Base-by-base conservation (phyloP, 64 coral and sea anemone genomes). In the Hydrozoanthus tunicans region DNA sequence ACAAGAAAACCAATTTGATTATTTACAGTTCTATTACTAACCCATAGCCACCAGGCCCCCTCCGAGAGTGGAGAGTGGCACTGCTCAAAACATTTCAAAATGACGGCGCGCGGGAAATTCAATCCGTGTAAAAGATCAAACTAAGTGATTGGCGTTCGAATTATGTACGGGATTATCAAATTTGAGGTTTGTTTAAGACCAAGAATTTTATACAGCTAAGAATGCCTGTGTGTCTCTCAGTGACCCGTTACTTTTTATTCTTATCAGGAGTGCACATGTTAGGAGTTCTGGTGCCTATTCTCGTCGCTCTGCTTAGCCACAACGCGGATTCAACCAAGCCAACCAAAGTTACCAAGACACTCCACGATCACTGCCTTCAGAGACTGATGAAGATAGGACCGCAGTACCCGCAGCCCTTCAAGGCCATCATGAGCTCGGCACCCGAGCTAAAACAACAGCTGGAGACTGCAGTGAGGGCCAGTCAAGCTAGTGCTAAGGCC, bases 351-450 rank as follows among this genome's bases (percentile, higher is more conserved):
- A 86, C 90, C 52, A 95, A 93, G 65, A 89, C 59, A 3, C 92
- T 95, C 9, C 94, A 99, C 70, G 97, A 99, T 56, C 79, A 93
- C 74, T 89, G 86, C 8, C 80, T 99, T 27, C 97, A 99, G 72
- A 95, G 92, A 88, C 94, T 99, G 1, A 93, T 99, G 91, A 99
- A 91, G 79, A 92, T 99, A 56, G 97, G 94, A 4, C 97, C 97
- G 7, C 88, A 99, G 67, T 99, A 99, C 64, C 94, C 97, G 4
- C 91, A 93, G 51, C 97, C 97, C 11, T 99, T 99, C 79, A 93
- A 95, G 81, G 92, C 94, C 61, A 90, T 99, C 58, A 99, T 99
- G 94, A 83, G 70, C 52, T 89, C 91, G 10, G 67, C 92, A 58
- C 97, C 97, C 17, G 94, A 96, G 8, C 78, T 99, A 3, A 99